Conservation (phyloP, 1,140 invertebrate genomes). For the Drosophila melanica region DNA sequence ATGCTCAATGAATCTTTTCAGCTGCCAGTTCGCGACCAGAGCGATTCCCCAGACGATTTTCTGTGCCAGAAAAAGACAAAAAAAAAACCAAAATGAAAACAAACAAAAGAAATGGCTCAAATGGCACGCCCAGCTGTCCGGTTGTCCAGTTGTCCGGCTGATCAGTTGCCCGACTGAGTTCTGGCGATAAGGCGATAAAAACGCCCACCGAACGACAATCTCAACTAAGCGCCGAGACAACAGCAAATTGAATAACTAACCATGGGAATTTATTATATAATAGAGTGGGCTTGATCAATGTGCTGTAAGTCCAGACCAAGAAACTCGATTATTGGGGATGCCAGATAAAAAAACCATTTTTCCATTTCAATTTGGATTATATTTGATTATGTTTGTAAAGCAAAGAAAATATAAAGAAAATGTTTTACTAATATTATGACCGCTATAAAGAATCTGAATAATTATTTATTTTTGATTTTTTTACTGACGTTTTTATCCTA, state of each 20-base stretch:
- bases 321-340: neutral
- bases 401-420: too few relatives aligned
- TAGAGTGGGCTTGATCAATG: neutral
- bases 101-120: slow-evolving; percentile 24
- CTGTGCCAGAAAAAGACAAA: slow-evolving; percentile 31
- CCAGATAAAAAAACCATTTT: too few relatives aligned
- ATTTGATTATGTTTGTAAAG: too few relatives aligned
- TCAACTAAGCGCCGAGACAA: neutral
- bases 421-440: neutral
- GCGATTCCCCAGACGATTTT: slow-evolving; percentile 12
- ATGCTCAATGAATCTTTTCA: slow-evolving; percentile 69
- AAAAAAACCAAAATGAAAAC: slow-evolving; percentile 14
- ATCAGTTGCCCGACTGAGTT: slow-evolving; percentile 16
- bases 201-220: slow-evolving; percentile 28
- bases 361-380: too few relatives aligned
- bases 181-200: slow-evolving; percentile 37
- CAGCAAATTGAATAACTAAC: slow-evolving; percentile 26
- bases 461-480: too few relatives aligned
- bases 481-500: too few relatives aligned
- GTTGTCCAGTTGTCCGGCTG: neutral
- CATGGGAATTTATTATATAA: slow-evolving; percentile 29
- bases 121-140: slow-evolving; percentile 24
- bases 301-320: neutral
- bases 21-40: slow-evolving; percentile 15
- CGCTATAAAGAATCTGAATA: neutral